phyloP scores from a whole-genome alignment of 2,113 vertebrate genomes.

The Talpa occidentalis region DNA sequence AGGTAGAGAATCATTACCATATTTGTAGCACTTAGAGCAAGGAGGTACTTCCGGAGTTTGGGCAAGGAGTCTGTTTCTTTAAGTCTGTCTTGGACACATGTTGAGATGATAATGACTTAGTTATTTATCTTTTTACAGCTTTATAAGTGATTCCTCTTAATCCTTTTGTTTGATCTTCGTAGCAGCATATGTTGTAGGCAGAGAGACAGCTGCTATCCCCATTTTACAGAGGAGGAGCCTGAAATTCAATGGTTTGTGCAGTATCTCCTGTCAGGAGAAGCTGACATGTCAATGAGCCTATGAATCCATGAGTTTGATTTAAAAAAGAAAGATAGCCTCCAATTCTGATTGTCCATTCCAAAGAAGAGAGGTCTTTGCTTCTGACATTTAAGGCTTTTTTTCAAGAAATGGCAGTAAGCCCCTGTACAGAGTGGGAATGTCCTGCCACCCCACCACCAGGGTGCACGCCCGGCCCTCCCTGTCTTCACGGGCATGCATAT shows the following conservation, averaged over 20 bases:
- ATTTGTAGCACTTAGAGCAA: neutral
- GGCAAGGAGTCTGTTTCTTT: neutral
- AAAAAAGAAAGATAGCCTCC: neutral
- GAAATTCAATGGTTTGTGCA: neutral
- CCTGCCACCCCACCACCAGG: neutral
- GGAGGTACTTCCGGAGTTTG: neutral
- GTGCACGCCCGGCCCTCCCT: too few species aligned
- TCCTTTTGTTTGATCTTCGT: neutral
- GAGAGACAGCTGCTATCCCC: neutral
- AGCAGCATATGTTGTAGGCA: neutral
- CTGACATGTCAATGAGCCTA: neutral
- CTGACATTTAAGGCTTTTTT: neutral
- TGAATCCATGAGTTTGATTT: neutral
- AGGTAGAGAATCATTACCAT: neutral
- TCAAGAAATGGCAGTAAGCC: neutral
- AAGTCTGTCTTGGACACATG: neutral
- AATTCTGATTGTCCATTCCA: neutral
- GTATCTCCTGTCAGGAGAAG: neutral
- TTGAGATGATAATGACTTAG: neutral
- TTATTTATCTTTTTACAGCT: neutral
- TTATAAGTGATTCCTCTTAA: neutral
- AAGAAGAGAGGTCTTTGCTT: neutral
- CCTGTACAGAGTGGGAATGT: neutral
- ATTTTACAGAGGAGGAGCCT: neutral
- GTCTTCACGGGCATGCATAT: accelerated